Base-by-base conservation (phyloP, 2,888 invertebrate species). In the Odontothrips loti region DNA sequence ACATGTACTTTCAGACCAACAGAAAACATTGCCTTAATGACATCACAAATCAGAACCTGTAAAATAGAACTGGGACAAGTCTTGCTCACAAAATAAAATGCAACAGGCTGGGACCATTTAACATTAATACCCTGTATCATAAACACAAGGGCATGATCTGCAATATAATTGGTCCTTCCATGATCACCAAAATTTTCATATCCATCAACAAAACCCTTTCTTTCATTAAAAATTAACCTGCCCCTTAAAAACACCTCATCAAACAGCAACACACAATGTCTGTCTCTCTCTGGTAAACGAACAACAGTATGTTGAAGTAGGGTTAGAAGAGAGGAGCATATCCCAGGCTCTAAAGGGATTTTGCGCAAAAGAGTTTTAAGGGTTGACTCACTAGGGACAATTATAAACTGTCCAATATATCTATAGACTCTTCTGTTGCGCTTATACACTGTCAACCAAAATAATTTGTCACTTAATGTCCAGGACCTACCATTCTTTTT, bases 391-490 rank as follows among this genome's bases (percentile, higher is more conserved):
- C 43, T 27, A n/a, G 82, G 82, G 63, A 82, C 68, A 23, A 80
- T 79, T 58, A 82, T 79, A 58, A 79, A 80, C 27, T 80, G 79
- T 27, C 75, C 43, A 47, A 81, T 47, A 47, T 80, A 79, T 47
- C 48, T 80, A 58, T 81, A 82, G 17, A 79, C 79, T 34, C 80
- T 79, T 6, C 80, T 79, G 27, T 81, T 82, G 43, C 81, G 47
- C 75, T 82, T 82, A 43, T 29, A 82, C 12, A 82, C n/a, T 17
- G 82, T 79, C 23, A 81, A 79, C 20, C 78, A 81, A 17, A 82
- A 58, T 75, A 82, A 80, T 43, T 81, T 82, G 34, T 82, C 82
- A 68, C 80, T 47, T 8, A 47, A 23, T 4, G 82, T 47, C 47
- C 51, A 82, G 23, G 75, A 58, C 68, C 82, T 47, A 27, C 82